Evolutionary conservation across 1,140 invertebrate genomes (phyloP), one percentile per base, ranked within the genome.

Genomic region (Ctenoplectra terminalis): DNA sequence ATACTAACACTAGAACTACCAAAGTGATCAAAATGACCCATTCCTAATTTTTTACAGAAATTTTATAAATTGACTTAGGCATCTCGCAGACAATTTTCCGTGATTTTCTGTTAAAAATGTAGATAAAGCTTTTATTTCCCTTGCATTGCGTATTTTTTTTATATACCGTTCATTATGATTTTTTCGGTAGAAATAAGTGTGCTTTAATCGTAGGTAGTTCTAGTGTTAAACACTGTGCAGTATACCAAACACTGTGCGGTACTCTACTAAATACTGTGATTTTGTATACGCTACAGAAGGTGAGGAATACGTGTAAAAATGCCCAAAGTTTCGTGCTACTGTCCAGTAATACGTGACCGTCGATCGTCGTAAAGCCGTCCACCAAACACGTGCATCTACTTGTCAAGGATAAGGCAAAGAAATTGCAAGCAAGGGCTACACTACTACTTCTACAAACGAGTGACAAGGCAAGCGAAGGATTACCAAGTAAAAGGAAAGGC

Each of bases 311-410:
- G 67, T 31, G 52, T 29, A 64, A 15, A 46, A 34, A 23, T 31
- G 15, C 15, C 29, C 46, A 52, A 13, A 46, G 50, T 86, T 80
- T 77, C 80, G 86, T 87, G 82, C 66, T 88, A 86, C 86, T 89
- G 91, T 92, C 88, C 90, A 90, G 87, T 86, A 87, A 86, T 87
- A 83, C 84, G 82, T 87, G 80, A 78, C 85, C 88, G 85, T 83
- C 87, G 78, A 29, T 52, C 23, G 74, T 85, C 72, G 83, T 89
- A 82, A 67, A 73, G 82, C 76, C 84, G 82, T 81, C 78, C 83
- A 86, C 81, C 82, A 88, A 88, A 83, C 37, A 64, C 64, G 70
- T 82, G 71, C 6, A 69, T 50, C 52, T 73, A 83, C 34, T 70
- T 50, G 48, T 54, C 71, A 74, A 76, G 73, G 60, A 64, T 40